phyloP scores from a whole-genome alignment of 2,113 vertebrate species.

The Corapipo altera region DNA sequence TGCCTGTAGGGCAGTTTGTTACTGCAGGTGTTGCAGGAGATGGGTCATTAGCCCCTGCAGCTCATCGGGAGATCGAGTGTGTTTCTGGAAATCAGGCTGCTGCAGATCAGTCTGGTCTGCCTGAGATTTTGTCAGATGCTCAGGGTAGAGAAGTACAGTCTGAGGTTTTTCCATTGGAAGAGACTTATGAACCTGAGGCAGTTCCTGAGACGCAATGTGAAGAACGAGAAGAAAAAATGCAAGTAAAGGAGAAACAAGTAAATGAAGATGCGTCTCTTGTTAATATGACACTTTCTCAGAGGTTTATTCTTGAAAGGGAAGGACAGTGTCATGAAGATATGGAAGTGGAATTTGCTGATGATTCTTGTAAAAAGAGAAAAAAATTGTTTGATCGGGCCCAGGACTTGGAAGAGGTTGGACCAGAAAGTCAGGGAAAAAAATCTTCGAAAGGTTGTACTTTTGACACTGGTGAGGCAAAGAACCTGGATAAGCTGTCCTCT shows the following conservation, averaged over 20 bases:
- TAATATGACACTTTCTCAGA: slow-evolving; percentile 20
- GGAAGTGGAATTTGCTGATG: slow-evolving; percentile 49
- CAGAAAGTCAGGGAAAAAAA: slow-evolving; percentile 34
- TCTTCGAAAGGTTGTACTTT: slow-evolving; percentile 51
- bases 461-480: slow-evolving; percentile 61
- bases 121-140: slow-evolving; percentile 33
- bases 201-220: slow-evolving; percentile 73
- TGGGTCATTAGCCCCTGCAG: neutral
- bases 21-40: slow-evolving; percentile 6
- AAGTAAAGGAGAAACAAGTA: slow-evolving; percentile 5
- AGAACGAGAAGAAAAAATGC: slow-evolving; percentile 22
- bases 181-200: slow-evolving; percentile 56
- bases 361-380: slow-evolving; percentile 49
- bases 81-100: slow-evolving; percentile 59
- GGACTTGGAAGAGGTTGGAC: slow-evolving; percentile 39
- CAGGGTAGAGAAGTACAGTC: slow-evolving; percentile 47
- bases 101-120: slow-evolving; percentile 40
- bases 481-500: neutral
- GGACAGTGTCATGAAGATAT: slow-evolving; percentile 22
- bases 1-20: neutral
- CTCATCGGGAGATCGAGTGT: neutral
- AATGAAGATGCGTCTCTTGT: slow-evolving; percentile 28
- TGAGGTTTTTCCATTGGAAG: slow-evolving; percentile 48
- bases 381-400: slow-evolving; percentile 27
- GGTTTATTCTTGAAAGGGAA: slow-evolving; percentile 42